Conservation (phyloP, 1,140 invertebrate genomes). For the Teleopsis dalmanni region DNA sequence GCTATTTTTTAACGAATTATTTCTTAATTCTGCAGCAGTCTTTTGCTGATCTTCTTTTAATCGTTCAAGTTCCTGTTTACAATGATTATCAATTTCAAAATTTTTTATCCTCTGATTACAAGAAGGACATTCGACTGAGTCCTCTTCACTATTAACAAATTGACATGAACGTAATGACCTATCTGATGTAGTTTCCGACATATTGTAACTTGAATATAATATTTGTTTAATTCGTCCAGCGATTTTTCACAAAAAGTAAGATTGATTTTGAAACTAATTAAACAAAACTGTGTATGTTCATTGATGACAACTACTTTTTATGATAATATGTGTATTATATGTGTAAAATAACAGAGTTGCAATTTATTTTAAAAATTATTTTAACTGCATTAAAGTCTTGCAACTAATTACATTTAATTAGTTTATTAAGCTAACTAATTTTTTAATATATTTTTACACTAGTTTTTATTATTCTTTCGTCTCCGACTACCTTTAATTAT, state of each 20-base stretch:
- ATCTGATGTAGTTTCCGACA: not conserved
- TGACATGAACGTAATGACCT: not conserved
- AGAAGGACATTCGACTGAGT: conserved; percentile 56
- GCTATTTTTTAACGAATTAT: conserved; percentile 16
- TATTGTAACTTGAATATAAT: not conserved
- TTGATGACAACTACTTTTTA: no score
- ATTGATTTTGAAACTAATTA: no score
- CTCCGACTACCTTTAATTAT: no score
- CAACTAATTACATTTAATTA: no score
- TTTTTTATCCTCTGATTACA: conserved; percentile 68
- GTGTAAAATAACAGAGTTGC: no score
- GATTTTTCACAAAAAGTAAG: conserved; percentile 6
- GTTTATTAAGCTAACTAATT: no score
- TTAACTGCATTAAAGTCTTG: no score
- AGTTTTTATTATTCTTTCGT: no score
- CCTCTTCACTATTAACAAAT: conserved; percentile 20
- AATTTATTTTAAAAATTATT: no score
- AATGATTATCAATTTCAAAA: conserved; percentile 67
- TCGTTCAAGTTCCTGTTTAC: conserved; percentile 66
- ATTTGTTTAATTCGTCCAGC: conserved; percentile 10
- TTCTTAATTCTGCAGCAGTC: not conserved
- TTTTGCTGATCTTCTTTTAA: conserved; percentile 46
- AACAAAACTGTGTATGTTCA: no score
- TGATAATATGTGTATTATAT: no score
- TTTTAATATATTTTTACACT: no score